Conservation (phyloP, 2,797 vertebrate species). For the Acanthis flammea region DNA sequence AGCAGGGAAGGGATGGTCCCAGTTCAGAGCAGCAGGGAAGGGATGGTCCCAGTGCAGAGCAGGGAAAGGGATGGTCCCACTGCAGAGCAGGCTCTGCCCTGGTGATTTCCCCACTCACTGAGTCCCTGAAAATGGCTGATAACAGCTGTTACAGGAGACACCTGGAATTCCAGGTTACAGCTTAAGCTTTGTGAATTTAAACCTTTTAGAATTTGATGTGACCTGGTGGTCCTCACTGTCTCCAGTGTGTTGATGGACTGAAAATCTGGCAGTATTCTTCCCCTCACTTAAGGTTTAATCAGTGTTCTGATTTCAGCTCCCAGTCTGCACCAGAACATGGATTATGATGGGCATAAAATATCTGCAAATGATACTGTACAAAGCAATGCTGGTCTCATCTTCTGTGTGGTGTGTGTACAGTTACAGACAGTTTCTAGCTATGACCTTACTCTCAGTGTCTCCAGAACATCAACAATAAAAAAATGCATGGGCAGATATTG, state of each 20-base stretch:
- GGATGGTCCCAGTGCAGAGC: background rate
- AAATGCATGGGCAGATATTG: background rate
- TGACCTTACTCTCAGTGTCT: background rate
- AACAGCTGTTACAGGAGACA: background rate
- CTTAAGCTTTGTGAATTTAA: background rate
- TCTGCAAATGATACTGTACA: background rate
- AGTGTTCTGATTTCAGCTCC: background rate
- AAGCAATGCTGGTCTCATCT: background rate
- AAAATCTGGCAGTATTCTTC: background rate
- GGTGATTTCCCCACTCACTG: background rate
- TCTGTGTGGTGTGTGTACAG: background rate
- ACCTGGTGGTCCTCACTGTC: background rate
- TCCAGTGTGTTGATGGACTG: background rate
- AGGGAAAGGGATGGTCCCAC: background rate
- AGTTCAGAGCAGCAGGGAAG: background rate
- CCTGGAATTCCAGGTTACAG: background rate
- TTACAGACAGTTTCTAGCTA: background rate
- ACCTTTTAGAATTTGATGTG: background rate
- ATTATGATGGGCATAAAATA: background rate
- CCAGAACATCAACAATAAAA: background rate
- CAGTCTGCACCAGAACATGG: background rate
- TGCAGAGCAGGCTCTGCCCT: background rate
- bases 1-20: background rate
- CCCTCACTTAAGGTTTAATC: background rate
- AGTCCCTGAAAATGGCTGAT: background rate